Evolutionary conservation across 2,113 vertebrate species (phyloP).

Genomic region (Paratilapia polleni): DNA sequence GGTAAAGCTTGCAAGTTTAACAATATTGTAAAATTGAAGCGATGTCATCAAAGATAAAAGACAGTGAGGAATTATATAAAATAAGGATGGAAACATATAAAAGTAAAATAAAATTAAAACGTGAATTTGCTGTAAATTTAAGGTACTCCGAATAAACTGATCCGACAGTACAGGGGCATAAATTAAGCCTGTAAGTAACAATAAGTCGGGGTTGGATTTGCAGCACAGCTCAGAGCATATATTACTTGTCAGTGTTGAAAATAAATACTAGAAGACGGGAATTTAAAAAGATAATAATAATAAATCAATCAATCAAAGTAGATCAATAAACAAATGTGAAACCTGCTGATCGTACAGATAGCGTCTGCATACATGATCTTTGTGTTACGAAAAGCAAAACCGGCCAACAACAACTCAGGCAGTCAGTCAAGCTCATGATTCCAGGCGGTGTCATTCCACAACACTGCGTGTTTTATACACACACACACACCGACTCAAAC

Average conservation of each 20-base stretch:
- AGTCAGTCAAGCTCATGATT: conserved; percentile 48
- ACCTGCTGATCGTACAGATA: not conserved
- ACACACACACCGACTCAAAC: conserved; percentile 26
- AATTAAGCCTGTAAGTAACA: not conserved
- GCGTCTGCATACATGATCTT: not conserved
- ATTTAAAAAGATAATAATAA: not conserved
- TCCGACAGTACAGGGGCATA: not conserved
- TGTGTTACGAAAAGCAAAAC: not conserved
- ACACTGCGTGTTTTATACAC: conserved; percentile 55
- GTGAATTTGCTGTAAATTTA: not conserved
- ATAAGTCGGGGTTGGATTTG: not conserved
- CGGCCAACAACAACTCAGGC: conserved; percentile 32
- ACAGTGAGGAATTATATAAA: not conserved
- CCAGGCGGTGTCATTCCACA: conserved; percentile 71
- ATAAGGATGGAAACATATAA: not conserved
- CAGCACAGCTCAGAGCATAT: not conserved
- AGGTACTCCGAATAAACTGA: not conserved
- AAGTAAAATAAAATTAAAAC: not conserved
- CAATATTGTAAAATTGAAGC: not conserved
- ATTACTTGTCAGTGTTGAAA: not conserved
- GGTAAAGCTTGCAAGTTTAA: not conserved
- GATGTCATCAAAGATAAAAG: not conserved
- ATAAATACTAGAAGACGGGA: not conserved
- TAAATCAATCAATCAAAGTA: no score
- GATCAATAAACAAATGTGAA: no score